A percentile compares a stretch with the other conserved stretches of the same genome.
Evolutionary conservation across 2,797 vertebrate species (phyloP).

Genomic region (Fratercula arctica): DNA sequence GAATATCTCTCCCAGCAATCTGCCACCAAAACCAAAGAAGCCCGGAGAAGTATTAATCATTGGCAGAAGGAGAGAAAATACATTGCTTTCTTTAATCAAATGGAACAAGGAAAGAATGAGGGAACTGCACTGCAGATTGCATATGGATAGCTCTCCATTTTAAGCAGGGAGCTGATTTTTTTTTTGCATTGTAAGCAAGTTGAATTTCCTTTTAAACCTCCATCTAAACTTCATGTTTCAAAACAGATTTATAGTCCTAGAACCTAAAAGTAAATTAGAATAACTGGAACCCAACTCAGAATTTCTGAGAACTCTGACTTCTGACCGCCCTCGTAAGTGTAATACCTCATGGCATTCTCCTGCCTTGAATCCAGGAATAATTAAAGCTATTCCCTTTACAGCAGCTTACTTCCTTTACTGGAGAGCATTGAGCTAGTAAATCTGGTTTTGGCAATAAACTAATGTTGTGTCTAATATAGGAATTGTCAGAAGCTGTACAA

Average conservation of each 20-base stretch:
- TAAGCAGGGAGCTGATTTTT: neutral
- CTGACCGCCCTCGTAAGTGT: neutral
- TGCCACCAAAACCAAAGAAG: constrained; percentile 17
- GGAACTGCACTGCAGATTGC: neutral
- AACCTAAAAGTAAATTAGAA: neutral
- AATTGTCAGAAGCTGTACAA: neutral
- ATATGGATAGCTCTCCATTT: neutral
- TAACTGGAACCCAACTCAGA: neutral
- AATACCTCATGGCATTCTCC: neutral
- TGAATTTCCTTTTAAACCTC: neutral
- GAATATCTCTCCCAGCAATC: constrained; percentile 7
- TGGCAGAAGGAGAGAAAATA: constrained; percentile 19
- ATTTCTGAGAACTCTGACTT: constrained; percentile 35
- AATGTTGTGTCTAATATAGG: neutral
- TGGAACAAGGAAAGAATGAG: constrained; percentile 15
- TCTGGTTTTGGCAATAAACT: neutral
- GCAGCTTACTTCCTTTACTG: constrained; percentile 14
- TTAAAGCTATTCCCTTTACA: constrained; percentile 16
- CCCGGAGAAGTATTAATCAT: constrained; percentile 7
- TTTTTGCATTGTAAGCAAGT: neutral
- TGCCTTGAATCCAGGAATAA: constrained; percentile 5
- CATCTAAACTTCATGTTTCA: neutral
- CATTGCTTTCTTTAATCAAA: constrained; percentile 45
- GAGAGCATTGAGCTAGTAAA: constrained; percentile 7
- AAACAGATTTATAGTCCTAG: neutral